Conservation (phyloP, 2,113 vertebrate species). For the Marmota flaviventris region DNA sequence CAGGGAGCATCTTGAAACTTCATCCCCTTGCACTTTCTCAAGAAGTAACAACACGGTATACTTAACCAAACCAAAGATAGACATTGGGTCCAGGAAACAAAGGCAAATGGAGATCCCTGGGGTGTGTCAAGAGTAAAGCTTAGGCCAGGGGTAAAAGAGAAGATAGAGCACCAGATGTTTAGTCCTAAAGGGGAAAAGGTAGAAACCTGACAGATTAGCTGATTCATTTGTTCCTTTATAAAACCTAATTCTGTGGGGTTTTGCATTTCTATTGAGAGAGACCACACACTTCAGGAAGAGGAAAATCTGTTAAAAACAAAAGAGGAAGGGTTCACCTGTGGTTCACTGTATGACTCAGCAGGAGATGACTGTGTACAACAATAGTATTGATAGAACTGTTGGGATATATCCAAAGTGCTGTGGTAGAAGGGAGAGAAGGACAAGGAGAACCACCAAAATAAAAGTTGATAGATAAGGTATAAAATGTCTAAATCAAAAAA, state of each 20-base stretch:
- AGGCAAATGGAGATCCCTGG: background rate
- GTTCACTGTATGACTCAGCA: background rate
- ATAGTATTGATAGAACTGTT: background rate
- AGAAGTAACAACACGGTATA: background rate
- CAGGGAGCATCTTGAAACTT: background rate
- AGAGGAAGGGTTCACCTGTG: background rate
- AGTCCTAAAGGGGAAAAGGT: background rate
- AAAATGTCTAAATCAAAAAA: background rate
- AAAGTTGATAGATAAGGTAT: background rate
- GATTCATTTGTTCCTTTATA: background rate
- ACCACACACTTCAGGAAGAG: rapidly evolving
- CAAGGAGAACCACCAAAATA: background rate
- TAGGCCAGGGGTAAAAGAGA: background rate
- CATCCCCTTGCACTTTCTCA: background rate
- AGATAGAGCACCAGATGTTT: background rate
- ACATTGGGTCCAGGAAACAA: background rate
- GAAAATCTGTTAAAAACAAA: background rate
- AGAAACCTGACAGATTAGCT: background rate
- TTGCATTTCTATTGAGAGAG: background rate
- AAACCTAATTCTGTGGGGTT: background rate
- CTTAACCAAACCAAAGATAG: background rate
- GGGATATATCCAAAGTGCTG: no score
- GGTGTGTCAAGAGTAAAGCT: background rate
- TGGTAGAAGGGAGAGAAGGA: background rate
- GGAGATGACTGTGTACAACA: no score